Conservation (phyloP, 2,113 vertebrate genomes). For the Catharus minimus region DNA sequence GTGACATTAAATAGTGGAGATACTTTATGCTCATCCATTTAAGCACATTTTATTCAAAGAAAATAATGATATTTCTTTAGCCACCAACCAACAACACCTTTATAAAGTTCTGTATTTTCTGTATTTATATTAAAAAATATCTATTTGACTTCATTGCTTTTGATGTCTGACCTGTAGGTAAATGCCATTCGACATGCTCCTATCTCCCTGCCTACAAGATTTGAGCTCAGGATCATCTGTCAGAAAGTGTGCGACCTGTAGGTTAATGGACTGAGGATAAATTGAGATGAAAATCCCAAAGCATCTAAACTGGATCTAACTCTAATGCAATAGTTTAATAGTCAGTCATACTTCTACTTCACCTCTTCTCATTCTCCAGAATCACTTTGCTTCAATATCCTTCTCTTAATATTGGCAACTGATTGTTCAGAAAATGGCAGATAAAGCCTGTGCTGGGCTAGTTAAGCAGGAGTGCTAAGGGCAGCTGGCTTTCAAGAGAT, state of each 20-base stretch:
- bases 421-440: background rate
- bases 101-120: background rate
- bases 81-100: background rate
- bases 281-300: background rate
- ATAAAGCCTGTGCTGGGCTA: background rate
- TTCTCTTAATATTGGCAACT: background rate
- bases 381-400: background rate
- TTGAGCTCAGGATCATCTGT: background rate
- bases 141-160: background rate
- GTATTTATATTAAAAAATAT: background rate
- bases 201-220: background rate
- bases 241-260: background rate
- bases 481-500: background rate
- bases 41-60: background rate
- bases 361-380: background rate
- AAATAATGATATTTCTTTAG: background rate
- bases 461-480: background rate
- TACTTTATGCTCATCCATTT: background rate
- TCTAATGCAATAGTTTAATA: background rate
- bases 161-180: background rate
- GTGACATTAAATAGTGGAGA: background rate
- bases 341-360: background rate
- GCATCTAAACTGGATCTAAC: background rate
- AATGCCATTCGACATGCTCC: background rate
- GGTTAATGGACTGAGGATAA: background rate